A percentile compares a stretch with the other conserved stretches of the same genome.
Evolutionary conservation across 2,113 vertebrate species (phyloP).

Genomic region (Podarcis muralis): DNA sequence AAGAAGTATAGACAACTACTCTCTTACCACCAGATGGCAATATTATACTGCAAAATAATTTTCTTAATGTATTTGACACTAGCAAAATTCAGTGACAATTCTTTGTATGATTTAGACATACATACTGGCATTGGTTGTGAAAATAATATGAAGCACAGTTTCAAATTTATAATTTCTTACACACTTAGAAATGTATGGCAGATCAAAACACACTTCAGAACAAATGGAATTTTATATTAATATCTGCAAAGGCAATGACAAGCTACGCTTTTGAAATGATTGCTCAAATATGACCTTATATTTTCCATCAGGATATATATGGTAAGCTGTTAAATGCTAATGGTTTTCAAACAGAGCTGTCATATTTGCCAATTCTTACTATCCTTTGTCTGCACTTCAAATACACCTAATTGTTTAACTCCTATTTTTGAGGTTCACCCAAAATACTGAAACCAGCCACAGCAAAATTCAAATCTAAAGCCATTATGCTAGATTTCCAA

Average conservation of each 20-base stretch:
- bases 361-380: not conserved
- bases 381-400: not conserved
- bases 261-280: not conserved
- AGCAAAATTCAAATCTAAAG: not conserved
- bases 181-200: no score
- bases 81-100: not conserved
- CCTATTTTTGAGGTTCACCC: not conserved
- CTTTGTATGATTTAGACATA: not conserved
- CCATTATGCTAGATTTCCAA: not conserved
- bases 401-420: not conserved
- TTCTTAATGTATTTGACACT: rapidly evolving
- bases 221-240: not conserved
- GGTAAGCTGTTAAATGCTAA: not conserved
- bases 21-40: constrained; percentile 74
- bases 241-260: not conserved
- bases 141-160: no score
- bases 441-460: not conserved
- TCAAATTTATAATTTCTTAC: no score
- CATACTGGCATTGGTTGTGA: not conserved
- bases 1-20: not conserved
- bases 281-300: not conserved
- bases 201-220: not conserved
- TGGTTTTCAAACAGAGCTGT: not conserved
- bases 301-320: not conserved
- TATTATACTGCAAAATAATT: constrained; percentile 47